Evolutionary conservation across 2,113 vertebrate species (phyloP).

Genomic region (Centropus unirufus): DNA sequence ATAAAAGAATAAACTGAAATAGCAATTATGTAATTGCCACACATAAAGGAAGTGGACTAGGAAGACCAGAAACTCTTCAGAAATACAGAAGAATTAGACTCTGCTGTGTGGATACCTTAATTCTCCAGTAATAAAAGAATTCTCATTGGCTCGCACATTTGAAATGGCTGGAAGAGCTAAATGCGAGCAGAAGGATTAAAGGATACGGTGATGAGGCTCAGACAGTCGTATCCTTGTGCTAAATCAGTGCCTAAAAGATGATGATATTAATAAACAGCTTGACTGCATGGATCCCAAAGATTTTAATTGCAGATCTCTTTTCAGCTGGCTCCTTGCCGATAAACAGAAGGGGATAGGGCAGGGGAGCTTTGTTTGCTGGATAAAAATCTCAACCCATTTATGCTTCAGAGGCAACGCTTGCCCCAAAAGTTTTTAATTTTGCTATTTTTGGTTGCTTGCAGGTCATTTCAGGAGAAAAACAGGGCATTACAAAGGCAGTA

Average conservation of each 20-base stretch:
- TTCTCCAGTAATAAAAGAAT: background rate
- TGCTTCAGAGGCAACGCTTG: background rate
- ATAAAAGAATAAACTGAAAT: background rate
- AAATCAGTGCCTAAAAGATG: background rate
- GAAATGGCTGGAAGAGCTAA: background rate
- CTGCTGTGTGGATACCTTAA: background rate
- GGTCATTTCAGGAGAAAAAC: constrained; percentile 3
- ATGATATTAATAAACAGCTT: background rate
- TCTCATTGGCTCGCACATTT: background rate
- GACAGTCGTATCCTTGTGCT: background rate
- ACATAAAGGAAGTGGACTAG: background rate
- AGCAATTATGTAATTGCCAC: background rate
- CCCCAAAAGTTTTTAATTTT: background rate
- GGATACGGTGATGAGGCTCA: background rate
- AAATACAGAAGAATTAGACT: background rate
- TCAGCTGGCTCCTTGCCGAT: background rate
- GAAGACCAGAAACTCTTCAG: background rate
- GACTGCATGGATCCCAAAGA: background rate
- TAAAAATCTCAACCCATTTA: background rate
- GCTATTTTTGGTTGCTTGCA: constrained; percentile 37
- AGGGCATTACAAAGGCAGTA: background rate
- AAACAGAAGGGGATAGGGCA: background rate
- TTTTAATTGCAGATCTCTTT: background rate
- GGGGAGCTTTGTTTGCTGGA: background rate
- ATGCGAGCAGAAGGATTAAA: background rate